Percentiles rank a stretch among this genome's conserved stretches.
Conservation (phyloP, 2,113 vertebrate genomes). For the Marcusenius ussheri region DNA sequence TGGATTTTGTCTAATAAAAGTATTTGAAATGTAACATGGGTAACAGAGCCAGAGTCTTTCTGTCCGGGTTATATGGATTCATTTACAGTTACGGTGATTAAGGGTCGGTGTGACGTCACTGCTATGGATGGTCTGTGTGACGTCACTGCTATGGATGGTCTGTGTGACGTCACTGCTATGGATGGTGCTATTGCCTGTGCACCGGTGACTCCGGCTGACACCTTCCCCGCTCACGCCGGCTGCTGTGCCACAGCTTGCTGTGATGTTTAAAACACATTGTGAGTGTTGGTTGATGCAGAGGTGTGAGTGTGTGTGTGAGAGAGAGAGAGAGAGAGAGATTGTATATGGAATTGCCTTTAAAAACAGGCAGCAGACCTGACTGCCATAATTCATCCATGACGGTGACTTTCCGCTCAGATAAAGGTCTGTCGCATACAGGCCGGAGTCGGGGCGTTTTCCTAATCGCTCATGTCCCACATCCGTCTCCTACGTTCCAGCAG, state of each 20-base stretch:
- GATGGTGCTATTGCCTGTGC: neutral
- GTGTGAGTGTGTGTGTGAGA: neutral
- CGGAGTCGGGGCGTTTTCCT: neutral
- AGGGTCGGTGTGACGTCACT: neutral
- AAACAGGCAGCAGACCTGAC: neutral
- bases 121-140: neutral
- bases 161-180: neutral
- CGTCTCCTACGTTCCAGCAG: neutral
- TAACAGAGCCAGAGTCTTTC: neutral
- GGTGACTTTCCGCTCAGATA: neutral
- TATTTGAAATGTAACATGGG: conserved; percentile 11
- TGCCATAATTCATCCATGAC: neutral
- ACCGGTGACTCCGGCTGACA: neutral
- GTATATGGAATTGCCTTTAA: neutral
- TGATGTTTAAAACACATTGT: neutral
- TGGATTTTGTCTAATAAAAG: conserved; percentile 16
- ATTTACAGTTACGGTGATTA: neutral
- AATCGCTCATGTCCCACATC: neutral
- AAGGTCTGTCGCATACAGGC: neutral
- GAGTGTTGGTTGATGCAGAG: neutral
- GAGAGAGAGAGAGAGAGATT: neutral
- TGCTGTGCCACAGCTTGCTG: neutral
- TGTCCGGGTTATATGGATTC: neutral
- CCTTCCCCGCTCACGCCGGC: neutral
- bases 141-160: neutral